phyloP scores from a whole-genome alignment of 2,888 invertebrate genomes.

The Norana najaformis region DNA sequence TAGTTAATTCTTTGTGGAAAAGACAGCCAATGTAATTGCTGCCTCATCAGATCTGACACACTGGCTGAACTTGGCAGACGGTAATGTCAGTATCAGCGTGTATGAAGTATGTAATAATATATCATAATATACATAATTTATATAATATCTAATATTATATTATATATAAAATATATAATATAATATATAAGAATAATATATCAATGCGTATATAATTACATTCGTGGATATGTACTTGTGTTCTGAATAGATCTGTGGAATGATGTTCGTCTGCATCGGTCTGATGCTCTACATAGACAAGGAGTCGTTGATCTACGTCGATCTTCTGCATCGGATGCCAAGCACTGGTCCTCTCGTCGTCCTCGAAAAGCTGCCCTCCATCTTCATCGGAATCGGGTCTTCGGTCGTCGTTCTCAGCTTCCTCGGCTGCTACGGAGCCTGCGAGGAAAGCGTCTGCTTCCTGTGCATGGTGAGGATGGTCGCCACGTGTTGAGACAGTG shows the following conservation, averaged over 20 bases:
- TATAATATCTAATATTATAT: too few relatives aligned
- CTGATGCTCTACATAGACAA: conserved; percentile 29
- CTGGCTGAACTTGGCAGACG: too few relatives aligned
- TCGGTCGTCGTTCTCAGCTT: conserved; percentile 30
- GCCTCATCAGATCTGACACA: too few relatives aligned
- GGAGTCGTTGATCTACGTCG: conserved; percentile 26
- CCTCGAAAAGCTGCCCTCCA: conserved; percentile 20
- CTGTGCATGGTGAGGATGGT: conserved; percentile 22
- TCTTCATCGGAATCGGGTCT: conserved; percentile 8
- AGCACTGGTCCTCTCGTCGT: conserved; percentile 22
- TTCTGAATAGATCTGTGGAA: conserved; percentile 21
- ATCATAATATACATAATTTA: too few relatives aligned
- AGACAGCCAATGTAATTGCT: too few relatives aligned
- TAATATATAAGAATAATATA: too few relatives aligned
- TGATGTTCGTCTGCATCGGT: conserved; percentile 30
- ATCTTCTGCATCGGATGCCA: conserved; percentile 21
- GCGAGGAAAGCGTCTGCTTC: conserved; percentile 39
- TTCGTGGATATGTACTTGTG: background rate
- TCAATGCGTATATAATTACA: too few relatives aligned
- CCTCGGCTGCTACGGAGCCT: conserved; percentile 39
- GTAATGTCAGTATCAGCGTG: too few relatives aligned
- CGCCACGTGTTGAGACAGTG: too few relatives aligned
- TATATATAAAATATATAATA: too few relatives aligned
- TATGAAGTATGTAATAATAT: too few relatives aligned
- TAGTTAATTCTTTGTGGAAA: too few relatives aligned